Evolutionary conservation across 2,888 invertebrate genomes (phyloP), one percentile per base, ranked within the genome.

Genomic region (Hypena proboscidalis): DNA sequence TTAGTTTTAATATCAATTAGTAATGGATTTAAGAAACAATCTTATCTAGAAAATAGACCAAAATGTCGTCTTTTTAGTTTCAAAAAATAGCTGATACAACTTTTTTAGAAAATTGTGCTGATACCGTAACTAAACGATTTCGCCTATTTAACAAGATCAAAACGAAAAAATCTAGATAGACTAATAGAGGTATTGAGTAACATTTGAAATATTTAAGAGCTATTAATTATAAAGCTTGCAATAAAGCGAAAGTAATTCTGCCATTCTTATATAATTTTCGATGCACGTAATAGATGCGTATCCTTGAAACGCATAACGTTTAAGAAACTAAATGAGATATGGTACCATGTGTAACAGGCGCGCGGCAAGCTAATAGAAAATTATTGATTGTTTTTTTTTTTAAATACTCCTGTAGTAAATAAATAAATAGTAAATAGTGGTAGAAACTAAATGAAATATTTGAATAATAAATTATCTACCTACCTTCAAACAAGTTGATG

Each of bases 61-160:
- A 31, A 46, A 42, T 44, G n/a, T n/a, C n/a, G n/a, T n/a, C n/a
- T n/a, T n/a, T n/a, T 20, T 20, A 39, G 40, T 45, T 39, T 27
- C 32, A 25, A 6, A 9, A 23, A 36, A 36, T 46, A 42, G 46
- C 46, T 30, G 42, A 45, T 4, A 38, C 7, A 29, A 38, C 7
- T 15, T 40, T 29, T 19, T 5, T 41, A 22, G 14, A 21, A 40
- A 48, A 27, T 38, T 31, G 45, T 31, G 27, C 29, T 36, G 29
- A 17, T 58, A 33, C 20, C 54, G 58, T 58, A 58, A 51, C 52
- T 25, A 23, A 23, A 23, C 17, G 17, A 3, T 5, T 4, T 17
- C 5, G 17, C 7, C 4, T 23, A 23, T 9, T 4, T 9, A 9
- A 9, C 17, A 19, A 11, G 25, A 10, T 2, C 7, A 11, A 6